Base-by-base conservation (phyloP, 2,113 vertebrate species). In the Coracopsis vasa region DNA sequence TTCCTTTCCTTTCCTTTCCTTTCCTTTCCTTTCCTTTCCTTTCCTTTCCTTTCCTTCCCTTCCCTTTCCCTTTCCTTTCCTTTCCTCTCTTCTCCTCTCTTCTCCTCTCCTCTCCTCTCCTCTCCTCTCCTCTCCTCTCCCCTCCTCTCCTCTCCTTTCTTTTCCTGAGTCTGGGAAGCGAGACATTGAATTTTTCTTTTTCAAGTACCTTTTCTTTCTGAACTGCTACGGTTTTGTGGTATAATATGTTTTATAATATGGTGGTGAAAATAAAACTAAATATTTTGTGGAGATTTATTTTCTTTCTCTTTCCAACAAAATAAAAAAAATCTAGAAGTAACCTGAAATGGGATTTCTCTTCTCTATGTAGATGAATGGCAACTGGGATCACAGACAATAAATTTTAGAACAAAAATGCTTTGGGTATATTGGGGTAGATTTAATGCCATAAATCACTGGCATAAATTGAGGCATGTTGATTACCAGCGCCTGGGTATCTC, bases 321-420 rank as follows among this genome's bases (percentile, higher is more conserved):
- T 11, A 2, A 66, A 86, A 83, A 7, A 73, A 82, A 51, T 35
- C 37, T 39, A 37, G 41, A 79, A 45, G 51, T 64, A 0, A 42
- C 28, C 27, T 72, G 61, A 89, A 84, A 65, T 44, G 19, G 7
- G 10, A 65, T 86, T 94, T 44, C 41, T 74, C 7, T 79, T 79
- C 24, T 75, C 75, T 5, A 2, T 69, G 42, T 72, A 69, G n/a
- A n/a, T 44, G 51, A 91, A 75, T 80, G 62, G 80, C 61, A 93
- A 42, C 53, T 75, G 58, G 86, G 84, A 93, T 93, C 81, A 93
- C 41, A 84, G 66, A 44, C 8, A 88, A 61, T 42, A 31, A n/a
- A 25, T 88, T 95, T 96, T 56, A 87, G 74, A 65, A 60, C 21
- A 33, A 85, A 92, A 96, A 92, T 39, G 23, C 24, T 77, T 16